Base-by-base conservation (phyloP, 2,797 vertebrate genomes). In the Cottoperca gobio region DNA sequence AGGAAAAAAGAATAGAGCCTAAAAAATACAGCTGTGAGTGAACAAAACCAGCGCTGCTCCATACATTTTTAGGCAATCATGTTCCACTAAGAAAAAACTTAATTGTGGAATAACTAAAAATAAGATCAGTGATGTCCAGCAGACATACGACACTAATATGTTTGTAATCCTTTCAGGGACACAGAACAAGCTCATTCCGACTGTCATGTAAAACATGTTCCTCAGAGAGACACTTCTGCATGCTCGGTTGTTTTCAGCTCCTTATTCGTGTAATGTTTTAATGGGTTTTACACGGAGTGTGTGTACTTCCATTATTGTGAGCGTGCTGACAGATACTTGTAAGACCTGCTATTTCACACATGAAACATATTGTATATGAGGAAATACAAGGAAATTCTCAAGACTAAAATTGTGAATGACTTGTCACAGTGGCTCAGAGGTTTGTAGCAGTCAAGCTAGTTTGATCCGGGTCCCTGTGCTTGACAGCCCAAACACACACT, bases 251-350 rank as follows among this genome's bases (percentile, higher is more conserved):
- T 63, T 82, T 83, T 68, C 54, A 23, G 45, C 69, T 58, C 8
- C 57, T 21, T 53, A 37, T 67, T 68, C 57, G 2, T 77, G 85
- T 79, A 60, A 64, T 46, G 63, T 48, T 53, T 71, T 81, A 77
- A 75, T 84, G 64, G 58, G 10, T 73, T 79, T 64, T 43, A 28
- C 45, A 21, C 23, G 6, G 42, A 16, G 39, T 58, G 31, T 57
- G 26, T 65, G 31, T 40, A n/a, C 46, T 58, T 45, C 35, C 35
- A 39, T 69, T 61, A 46, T 21, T 70, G 26, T 24, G 10, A 43
- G 39, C 14, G 55, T 31, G 59, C 53, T 72, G 79, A 67, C 46
- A 45, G 24, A 67, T 63, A 46, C 23, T n/a, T 23, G 26, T 13
- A 39, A 73, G 53, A 65, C 43, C 17, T 65, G 58, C 8, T 62